Evolutionary conservation across 2,797 vertebrate species (phyloP), one percentile per base, ranked within the genome.

Genomic region (Ceyx erithaca): DNA sequence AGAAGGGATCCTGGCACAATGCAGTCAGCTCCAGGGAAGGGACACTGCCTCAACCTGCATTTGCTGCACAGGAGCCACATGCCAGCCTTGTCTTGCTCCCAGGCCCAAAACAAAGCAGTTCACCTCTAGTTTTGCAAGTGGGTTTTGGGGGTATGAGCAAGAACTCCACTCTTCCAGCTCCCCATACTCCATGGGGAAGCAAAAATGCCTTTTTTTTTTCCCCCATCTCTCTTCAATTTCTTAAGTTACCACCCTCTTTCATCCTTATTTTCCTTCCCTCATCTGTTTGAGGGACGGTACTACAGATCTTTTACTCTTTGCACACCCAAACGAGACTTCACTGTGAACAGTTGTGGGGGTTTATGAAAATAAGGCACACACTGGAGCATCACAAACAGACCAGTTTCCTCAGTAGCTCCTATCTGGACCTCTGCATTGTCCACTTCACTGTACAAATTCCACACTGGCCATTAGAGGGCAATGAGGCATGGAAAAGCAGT

Each of bases 391-490:
- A 8, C 64, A 14, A 14, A n/a, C 4, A 5, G 14, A 2, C 5
- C 10, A 0, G 3, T 28, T 40, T 41, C 26, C 63, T 10, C 11
- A 2, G 49, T 1, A 51, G 30, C 10, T 35, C 30, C 14, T 31
- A 1, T 1, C 20, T 3, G 43, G 3, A 3, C 6, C 31, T 8
- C 12, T 3, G 35, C 31, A 41, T 6, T 6, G 25, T 12, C 16
- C 43, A 2, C 22, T 41, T 14, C 0, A 25, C 30, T 5, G 18
- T 40, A 93, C 80, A 46, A 3, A 22, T 8, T 52, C 77, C 14
- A 0, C 26, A 20, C 49, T 14, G 70, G 64, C 93, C 93, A 3
- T 73, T 70, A 54, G 90, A 87, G 86, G 93, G 88, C 93, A 89
- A 82, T 30, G 78, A 81, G 89, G 57, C 55, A 9, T 3, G 71